Conservation (phyloP, 2,113 vertebrate species). For the Regulus satrapa region DNA sequence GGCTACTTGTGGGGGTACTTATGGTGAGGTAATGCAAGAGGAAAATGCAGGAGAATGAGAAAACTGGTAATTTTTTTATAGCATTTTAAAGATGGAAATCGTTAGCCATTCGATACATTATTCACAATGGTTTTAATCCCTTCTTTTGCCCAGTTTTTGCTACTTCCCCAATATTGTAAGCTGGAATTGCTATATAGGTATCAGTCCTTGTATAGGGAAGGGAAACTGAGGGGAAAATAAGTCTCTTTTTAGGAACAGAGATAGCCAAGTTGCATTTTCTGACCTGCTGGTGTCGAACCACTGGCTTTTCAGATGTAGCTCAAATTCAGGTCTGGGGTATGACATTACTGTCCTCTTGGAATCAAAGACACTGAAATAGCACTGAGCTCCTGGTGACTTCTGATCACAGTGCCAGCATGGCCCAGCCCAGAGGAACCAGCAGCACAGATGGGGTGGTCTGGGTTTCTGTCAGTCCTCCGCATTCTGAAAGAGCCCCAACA, state of each 20-base stretch:
- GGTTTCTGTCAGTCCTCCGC: not conserved
- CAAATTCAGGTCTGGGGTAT: rapidly evolving
- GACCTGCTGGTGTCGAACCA: not conserved
- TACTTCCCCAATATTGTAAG: not conserved
- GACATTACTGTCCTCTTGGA: not conserved
- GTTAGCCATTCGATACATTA: rapidly evolving
- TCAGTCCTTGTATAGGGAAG: not conserved
- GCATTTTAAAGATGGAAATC: not conserved
- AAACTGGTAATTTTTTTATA: not conserved
- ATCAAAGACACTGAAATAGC: not conserved
- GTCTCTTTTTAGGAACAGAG: not conserved
- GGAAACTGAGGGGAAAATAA: not conserved
- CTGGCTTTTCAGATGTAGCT: not conserved
- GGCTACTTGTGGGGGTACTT: not conserved
- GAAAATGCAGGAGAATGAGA: not conserved
- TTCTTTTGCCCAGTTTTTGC: not conserved
- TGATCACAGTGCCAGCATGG: rapidly evolving
- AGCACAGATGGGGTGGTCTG: not conserved
- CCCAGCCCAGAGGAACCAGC: not conserved
- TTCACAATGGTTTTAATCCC: not conserved
- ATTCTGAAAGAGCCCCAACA: not conserved
- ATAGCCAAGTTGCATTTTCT: not conserved
- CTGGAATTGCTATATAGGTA: not conserved
- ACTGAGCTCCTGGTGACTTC: not conserved
- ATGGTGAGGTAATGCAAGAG: not conserved